A percentile compares a stretch with the other conserved stretches of the same genome.
These are phyloP conservation scores for Coregonus sp. DNA, from an alignment of 2,797 vertebrate species.

Conservation along the genomic window DNA sequence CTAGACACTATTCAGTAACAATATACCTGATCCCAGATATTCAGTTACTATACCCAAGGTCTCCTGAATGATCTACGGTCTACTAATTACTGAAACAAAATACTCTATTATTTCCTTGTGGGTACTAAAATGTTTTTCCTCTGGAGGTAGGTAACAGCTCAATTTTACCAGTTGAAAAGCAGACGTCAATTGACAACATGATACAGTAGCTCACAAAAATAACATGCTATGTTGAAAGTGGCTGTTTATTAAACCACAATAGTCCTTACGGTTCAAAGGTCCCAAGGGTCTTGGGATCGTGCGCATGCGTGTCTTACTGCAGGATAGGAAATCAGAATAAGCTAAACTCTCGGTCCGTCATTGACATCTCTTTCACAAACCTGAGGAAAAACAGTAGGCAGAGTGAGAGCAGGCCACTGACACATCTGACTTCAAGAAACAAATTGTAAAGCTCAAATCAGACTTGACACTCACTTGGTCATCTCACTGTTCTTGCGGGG, in stretches of 20 bases:
- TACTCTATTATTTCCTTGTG: not conserved
- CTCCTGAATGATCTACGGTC: not conserved
- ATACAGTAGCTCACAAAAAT: not conserved
- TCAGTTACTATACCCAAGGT: not conserved
- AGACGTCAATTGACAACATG: not conserved
- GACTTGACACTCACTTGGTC: constrained; percentile 69
- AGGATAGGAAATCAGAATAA: constrained; percentile 62
- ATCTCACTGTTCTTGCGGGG: constrained; percentile 76
- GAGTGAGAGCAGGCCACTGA: not conserved
- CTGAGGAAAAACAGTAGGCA: constrained; percentile 55
- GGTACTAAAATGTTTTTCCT: constrained; percentile 7
- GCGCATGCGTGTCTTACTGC: not conserved
- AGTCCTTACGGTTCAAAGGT: not conserved
- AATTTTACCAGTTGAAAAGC: not conserved
- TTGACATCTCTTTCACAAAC: constrained; percentile 72
- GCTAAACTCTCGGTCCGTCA: constrained; percentile 65
- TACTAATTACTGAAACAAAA: not conserved
- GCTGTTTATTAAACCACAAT: not conserved
- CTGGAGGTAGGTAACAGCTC: constrained; percentile 10
- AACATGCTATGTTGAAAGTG: not conserved
- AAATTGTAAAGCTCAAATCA: not conserved
- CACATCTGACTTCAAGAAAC: not conserved
- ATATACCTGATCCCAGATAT: not conserved
- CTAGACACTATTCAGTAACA: not conserved
- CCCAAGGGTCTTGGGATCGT: not conserved